Percentiles rank a stretch among this genome's conserved stretches.
phyloP scores from a whole-genome alignment of 2,888 invertebrate genomes.

The Drosophila kambysellisi region DNA sequence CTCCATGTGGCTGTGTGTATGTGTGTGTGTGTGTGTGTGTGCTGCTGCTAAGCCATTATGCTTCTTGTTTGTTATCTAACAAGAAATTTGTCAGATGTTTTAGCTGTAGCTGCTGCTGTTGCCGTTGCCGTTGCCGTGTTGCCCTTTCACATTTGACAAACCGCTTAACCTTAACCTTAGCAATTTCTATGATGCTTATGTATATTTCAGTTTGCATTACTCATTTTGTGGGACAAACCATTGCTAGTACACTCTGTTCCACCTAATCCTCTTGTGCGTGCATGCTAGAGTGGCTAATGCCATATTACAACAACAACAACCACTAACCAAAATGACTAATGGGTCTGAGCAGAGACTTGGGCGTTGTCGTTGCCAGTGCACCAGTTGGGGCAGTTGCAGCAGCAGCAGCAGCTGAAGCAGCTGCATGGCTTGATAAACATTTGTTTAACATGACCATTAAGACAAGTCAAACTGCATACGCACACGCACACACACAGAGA shows the following conservation, averaged over 20 bases:
- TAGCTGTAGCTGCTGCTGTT: conserved; percentile 19
- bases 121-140: conserved; percentile 6
- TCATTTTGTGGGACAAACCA: conserved; percentile 35
- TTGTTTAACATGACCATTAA: conserved; percentile 83
- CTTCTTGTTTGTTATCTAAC: conserved; percentile 34
- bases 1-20: background rate
- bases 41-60: conserved; percentile 7
- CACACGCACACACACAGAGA: conserved; percentile 46
- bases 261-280: conserved; percentile 2
- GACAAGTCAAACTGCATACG: conserved; percentile 75
- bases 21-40: background rate
- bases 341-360: conserved; percentile 43
- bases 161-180: conserved; percentile 78
- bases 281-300: conserved; percentile 50
- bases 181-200: conserved; percentile 55
- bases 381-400: conserved; percentile 18
- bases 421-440: conserved; percentile 82
- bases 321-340: conserved; percentile 71
- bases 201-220: conserved; percentile 64
- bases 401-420: conserved; percentile 30
- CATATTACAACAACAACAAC: conserved; percentile 49
- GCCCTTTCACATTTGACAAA: conserved; percentile 61
- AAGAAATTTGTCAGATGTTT: conserved; percentile 63
- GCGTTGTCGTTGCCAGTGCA: conserved; percentile 32
- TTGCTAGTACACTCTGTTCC: conserved; percentile 7